A percentile compares a stretch with the other conserved stretches of the same genome.
These are phyloP conservation scores for Montipora cactus DNA, from an alignment of 64 coral and sea anemone species.

Conservation along the genomic window DNA sequence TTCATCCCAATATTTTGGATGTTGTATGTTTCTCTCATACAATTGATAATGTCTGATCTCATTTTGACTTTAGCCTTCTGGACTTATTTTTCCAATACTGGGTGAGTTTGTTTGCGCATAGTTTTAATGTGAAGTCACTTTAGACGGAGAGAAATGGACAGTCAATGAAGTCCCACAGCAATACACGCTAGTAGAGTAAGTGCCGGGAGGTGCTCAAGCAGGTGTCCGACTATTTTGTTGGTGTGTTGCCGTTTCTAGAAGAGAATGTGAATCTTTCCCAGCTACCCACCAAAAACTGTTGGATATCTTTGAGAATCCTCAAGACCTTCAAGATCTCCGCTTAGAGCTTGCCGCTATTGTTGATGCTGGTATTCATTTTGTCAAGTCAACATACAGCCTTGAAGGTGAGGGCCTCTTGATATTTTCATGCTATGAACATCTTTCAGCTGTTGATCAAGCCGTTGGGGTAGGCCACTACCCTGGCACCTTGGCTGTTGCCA, in stretches of 20 bases:
- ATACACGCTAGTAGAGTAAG: no score
- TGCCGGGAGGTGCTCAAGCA: neutral
- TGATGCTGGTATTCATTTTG: conserved; percentile 58
- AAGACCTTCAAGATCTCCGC: no score
- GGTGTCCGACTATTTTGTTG: neutral
- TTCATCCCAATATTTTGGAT: no score
- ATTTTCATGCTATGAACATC: conserved; percentile 21
- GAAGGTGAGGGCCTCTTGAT: neutral
- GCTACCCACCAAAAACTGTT: conserved; percentile 1
- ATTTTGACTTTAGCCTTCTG: no score
- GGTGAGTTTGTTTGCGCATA: no score
- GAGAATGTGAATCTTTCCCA: conserved; percentile 46
- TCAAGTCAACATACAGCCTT: conserved; percentile 4
- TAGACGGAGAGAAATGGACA: no score
- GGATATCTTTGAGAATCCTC: conserved; percentile 26
- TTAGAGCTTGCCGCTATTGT: neutral
- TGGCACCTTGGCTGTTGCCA: neutral
- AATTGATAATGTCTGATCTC: no score
- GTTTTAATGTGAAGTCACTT: no score
- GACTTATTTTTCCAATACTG: no score
- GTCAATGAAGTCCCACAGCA: no score
- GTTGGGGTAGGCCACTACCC: conserved; percentile 58
- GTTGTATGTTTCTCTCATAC: no score
- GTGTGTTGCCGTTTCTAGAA: neutral
- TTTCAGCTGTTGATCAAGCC: conserved; percentile 32